phyloP scores from a whole-genome alignment of 1,140 invertebrate genomes.

The Polyergus mexicanus region DNA sequence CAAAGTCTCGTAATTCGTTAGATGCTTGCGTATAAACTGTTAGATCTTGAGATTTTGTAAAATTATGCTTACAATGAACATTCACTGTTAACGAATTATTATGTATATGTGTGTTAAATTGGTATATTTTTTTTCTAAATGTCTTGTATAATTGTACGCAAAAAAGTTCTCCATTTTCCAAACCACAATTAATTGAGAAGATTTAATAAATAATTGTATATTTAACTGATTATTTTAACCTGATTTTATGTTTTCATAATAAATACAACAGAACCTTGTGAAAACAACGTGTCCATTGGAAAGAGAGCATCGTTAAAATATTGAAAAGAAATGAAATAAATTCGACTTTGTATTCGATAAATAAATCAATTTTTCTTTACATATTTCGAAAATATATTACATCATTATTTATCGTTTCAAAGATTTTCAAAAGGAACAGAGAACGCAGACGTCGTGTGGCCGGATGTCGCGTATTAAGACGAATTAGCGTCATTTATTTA shows the following conservation, averaged over 20 bases:
- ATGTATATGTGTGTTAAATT: background rate
- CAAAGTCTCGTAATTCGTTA: constrained; percentile 4
- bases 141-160: background rate
- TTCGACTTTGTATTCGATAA: background rate
- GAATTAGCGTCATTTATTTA: constrained; percentile 81
- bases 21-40: background rate
- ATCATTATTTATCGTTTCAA: background rate
- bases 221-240: background rate
- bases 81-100: background rate
- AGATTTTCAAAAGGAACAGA: constrained; percentile 65
- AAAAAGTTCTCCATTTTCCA: background rate
- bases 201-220: background rate
- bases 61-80: no score
- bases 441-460: constrained; percentile 61
- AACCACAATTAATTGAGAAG: background rate
- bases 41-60: background rate
- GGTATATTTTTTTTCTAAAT: background rate
- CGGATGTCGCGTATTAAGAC: constrained; percentile 78
- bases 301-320: background rate
- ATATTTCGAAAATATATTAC: background rate
- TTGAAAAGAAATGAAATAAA: background rate
- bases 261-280: no score
- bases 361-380: no score
- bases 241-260: background rate
- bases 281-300: background rate